phyloP scores from a whole-genome alignment of 2,113 vertebrate species.

The Hystrix brachyura region DNA sequence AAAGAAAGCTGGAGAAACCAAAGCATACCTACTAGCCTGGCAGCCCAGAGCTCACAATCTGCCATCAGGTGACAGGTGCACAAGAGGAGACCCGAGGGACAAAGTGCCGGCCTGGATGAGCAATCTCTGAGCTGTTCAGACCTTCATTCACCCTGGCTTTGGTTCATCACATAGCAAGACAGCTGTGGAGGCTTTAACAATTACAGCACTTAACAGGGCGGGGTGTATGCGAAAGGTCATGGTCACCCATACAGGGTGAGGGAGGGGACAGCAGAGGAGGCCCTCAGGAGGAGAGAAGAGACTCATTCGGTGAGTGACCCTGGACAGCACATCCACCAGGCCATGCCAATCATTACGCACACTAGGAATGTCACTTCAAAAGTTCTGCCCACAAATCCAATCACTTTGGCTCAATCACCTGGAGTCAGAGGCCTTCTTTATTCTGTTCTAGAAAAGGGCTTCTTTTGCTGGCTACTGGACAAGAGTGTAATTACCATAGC shows the following conservation, averaged over 20 bases:
- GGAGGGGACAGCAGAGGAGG: background rate
- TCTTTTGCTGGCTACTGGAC: conserved; percentile 14
- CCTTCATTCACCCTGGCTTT: background rate
- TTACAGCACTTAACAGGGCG: background rate
- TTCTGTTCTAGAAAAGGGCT: background rate
- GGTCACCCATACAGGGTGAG: background rate
- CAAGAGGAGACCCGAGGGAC: background rate
- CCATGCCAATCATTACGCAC: background rate
- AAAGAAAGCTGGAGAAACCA: conserved; percentile 30
- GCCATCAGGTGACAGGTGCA: background rate
- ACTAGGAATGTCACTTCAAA: background rate
- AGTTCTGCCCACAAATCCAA: background rate
- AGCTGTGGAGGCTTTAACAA: background rate
- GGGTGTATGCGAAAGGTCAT: background rate
- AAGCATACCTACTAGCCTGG: background rate
- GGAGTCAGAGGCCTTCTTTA: background rate
- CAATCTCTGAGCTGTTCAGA: background rate
- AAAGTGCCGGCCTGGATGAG: background rate
- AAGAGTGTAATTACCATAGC: background rate
- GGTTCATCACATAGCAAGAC: background rate
- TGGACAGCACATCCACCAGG: background rate
- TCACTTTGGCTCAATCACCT: background rate
- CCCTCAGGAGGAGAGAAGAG: background rate
- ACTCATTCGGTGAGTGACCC: background rate
- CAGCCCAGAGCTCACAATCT: background rate